Base-by-base conservation (phyloP, 23 tunicate genomes). In the Ascidia mentula region DNA sequence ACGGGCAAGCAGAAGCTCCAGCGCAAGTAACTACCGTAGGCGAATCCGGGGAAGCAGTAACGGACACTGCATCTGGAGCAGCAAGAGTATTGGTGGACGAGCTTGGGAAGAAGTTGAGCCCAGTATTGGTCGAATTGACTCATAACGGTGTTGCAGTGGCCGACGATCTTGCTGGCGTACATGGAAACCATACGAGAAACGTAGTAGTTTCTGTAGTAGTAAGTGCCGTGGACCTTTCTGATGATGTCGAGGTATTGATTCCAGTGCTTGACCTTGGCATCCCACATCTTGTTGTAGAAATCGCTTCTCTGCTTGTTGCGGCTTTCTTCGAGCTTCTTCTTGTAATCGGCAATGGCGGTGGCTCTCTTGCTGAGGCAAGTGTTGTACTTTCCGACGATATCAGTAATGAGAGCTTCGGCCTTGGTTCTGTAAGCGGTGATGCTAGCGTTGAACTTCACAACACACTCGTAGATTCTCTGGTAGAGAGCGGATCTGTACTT, bases 281-380 rank as follows among this genome's bases (percentile, higher is more conserved):
- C 38, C 74, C 74, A 70, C 74, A 70, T 70, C 39, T 34, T 34
- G 38, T 70, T 34, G 74, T 70, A 70, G 38, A 70, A 30, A 1
- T 28, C 32, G 31, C 36, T 20, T 70, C 74, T 33, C 38, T 70
- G 74, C 36, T 35, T 34, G 38, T 70, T 34, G 37, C 74, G 74
- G 9, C 7, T 7, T 30, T 33, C 86, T 22, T 20, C 72, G 34
- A 82, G 45, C 72, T 82, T 82, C 86, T 82, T 82, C 39, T 73
- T 40, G 72, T 82, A 82, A n/a, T 73, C 86, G 72, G 79, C 86
- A 45, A 82, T 82, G 72, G 86, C 86, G 46, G 79, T 59, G 46
- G 40, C 26, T 72, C 73, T 82, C 79, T 73, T 82, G 86, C 77
- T 32, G 32, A 65, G 31, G 79, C 86, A 82, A 20, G 35, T 76